These are phyloP conservation scores for Cabera pusaria DNA, from an alignment of 2,888 invertebrate species.

Conservation along the genomic window DNA sequence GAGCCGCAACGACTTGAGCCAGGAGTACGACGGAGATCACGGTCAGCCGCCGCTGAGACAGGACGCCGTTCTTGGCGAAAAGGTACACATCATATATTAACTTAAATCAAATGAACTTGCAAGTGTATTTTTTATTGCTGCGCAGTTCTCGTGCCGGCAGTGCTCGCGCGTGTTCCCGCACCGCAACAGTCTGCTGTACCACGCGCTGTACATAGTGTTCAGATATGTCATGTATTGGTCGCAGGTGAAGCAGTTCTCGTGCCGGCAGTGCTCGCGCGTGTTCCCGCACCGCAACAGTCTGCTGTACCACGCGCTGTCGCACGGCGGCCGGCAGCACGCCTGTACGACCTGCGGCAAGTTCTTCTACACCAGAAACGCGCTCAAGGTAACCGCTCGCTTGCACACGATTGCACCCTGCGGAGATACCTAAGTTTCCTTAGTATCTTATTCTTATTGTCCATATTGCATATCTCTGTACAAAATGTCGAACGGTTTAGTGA, in stretches of 20 bases:
- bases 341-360: slow-evolving; percentile 92
- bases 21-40: slow-evolving; percentile 1
- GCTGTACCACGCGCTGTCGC: slow-evolving; percentile 92
- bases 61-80: too few relatives aligned
- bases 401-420: too few relatives aligned
- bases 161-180: slow-evolving; percentile 91
- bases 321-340: slow-evolving; percentile 89
- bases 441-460: too few relatives aligned
- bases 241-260: slow-evolving; percentile 67
- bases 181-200: slow-evolving; percentile 92
- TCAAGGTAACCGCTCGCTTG: slow-evolving; percentile 85
- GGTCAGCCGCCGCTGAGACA: not conserved
- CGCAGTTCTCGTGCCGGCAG: slow-evolving; percentile 82
- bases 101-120: too few relatives aligned
- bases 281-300: slow-evolving; percentile 93
- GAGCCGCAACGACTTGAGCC: slow-evolving; percentile 2
- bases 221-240: too few relatives aligned
- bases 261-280: slow-evolving; percentile 87
- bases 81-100: too few relatives aligned
- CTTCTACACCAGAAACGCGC: slow-evolving; percentile 91
- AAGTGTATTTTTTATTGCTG: too few relatives aligned
- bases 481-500: too few relatives aligned
- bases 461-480: too few relatives aligned
- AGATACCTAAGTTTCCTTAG: too few relatives aligned
- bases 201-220: too few relatives aligned